Evolutionary conservation across 2,797 vertebrate genomes (phyloP).

Genomic region (Arnoldichthys spilopterus): DNA sequence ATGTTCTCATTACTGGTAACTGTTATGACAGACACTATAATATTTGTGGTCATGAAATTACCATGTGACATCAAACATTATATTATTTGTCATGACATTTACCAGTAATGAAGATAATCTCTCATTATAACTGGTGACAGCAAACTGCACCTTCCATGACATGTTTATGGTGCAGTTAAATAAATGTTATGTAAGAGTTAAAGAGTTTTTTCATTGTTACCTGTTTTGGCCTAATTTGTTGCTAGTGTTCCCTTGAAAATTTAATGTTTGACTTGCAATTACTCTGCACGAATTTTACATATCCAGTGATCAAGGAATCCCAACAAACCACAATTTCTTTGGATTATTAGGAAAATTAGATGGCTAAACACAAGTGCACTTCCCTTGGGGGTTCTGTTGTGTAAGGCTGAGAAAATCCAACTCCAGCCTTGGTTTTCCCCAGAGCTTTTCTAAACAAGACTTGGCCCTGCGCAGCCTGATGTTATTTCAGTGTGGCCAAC

Average conservation of each 20-base stretch:
- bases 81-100: no score
- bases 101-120: no score
- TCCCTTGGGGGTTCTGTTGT: slow-evolving; percentile 51
- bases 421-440: slow-evolving; percentile 50
- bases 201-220: slow-evolving; percentile 4
- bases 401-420: slow-evolving; percentile 52
- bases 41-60: no score
- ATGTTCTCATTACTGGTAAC: no score
- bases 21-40: no score
- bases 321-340: slow-evolving; percentile 47
- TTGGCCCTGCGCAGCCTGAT: slow-evolving; percentile 57
- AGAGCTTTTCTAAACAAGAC: slow-evolving; percentile 62
- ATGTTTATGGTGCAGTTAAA: no score
- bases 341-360: slow-evolving; percentile 50
- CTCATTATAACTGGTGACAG: no score
- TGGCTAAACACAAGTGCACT: slow-evolving; percentile 47
- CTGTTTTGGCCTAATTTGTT: slow-evolving; percentile 3
- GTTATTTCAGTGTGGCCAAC: slow-evolving; percentile 59
- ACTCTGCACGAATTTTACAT: slow-evolving; percentile 41
- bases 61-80: no score
- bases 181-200: no score
- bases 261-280: slow-evolving; percentile 16
- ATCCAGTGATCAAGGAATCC: slow-evolving; percentile 39
- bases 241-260: no score
- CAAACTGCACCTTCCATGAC: no score